Evolutionary conservation across 2,888 invertebrate genomes (phyloP), one percentile per base, ranked within the genome.

Genomic region (Autographa gamma): DNA sequence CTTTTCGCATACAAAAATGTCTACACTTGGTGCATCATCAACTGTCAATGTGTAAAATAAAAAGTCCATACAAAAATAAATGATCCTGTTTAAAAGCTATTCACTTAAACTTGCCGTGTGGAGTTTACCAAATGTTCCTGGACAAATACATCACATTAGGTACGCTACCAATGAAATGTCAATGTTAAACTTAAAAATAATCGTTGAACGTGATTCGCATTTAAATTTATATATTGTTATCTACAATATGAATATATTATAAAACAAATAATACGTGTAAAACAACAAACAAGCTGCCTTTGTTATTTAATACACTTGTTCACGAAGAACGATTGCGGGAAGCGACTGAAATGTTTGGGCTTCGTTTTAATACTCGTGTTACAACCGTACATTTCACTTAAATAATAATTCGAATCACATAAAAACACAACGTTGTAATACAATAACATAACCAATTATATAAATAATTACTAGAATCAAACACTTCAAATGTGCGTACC

Each of bases 21-120:
- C 89, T 91, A 93, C 90, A 90, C 86, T 91, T 89, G 90, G 90
- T 92, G 92, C 91, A 87, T 88, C 83, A 80, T 84, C 79, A 78
- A 83, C 83, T 85, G 83, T 84, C 78, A 81, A 77, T 82, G 84
- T 82, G 77, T 82, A 83, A 90, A 91, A 85, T 79, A 88, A 90
- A 92, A 91, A 86, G 81, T 85, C 80, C 75, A 80, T 93, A 94
- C 87, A 93, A 94, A 93, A 94, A 94, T 93, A 94, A 93, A 91
- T 86, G 77, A 86, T 88, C 86, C 85, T 81, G 83, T 87, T 86
- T 88, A 86, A 76, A 88, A 86, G 83, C 87, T 89, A 80, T 77
- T 90, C 58, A 72, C 41, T 79, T 88, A 91, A 90, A 92, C 90
- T 90, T 90, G 87, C 73, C 67, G 54, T 81, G 79, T 86, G 92